A percentile compares a stretch with the other conserved stretches of the same genome.
phyloP scores from a whole-genome alignment of 2,888 invertebrate species.

The Drosophila ustulata region DNA sequence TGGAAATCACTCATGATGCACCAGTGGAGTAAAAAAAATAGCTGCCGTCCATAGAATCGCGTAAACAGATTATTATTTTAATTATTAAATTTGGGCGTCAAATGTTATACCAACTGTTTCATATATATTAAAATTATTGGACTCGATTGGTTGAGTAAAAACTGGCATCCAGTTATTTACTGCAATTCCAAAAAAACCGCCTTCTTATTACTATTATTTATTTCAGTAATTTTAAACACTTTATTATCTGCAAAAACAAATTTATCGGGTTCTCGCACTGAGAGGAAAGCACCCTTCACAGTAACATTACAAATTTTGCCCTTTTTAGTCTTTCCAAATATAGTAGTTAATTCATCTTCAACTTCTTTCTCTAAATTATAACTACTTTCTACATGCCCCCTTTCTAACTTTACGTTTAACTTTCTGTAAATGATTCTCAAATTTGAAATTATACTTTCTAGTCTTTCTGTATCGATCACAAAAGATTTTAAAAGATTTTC shows the following conservation, averaged over 20 bases:
- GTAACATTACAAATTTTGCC: slow-evolving; percentile 11
- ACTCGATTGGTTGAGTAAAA: not conserved
- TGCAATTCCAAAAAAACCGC: not conserved
- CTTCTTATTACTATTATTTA: not conserved
- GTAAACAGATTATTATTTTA: no score
- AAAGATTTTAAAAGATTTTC: slow-evolving; percentile 10
- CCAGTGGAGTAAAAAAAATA: no score
- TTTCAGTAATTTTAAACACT: slow-evolving; percentile 16
- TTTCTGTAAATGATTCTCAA: slow-evolving; percentile 41
- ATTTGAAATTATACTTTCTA: slow-evolving; percentile 41
- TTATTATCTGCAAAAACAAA: slow-evolving; percentile 27
- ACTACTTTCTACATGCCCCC: slow-evolving; percentile 11
- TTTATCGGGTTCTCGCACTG: slow-evolving; percentile 15
- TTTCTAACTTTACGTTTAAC: slow-evolving; percentile 18
- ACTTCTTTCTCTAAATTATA: slow-evolving; percentile 7
- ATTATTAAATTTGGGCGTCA: no score
- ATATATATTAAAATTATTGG: no score
- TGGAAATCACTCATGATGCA: no score
- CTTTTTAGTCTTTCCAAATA: slow-evolving; percentile 15
- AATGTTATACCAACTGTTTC: no score
- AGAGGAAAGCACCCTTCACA: slow-evolving; percentile 12
- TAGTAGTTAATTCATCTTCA: not conserved
- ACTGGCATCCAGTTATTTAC: not conserved
- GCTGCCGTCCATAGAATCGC: no score
- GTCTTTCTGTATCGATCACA: slow-evolving; percentile 14